Percentiles rank a stretch among this genome's conserved stretches.
Conservation (phyloP, 2,113 vertebrate genomes). For the Marcusenius ussheri region DNA sequence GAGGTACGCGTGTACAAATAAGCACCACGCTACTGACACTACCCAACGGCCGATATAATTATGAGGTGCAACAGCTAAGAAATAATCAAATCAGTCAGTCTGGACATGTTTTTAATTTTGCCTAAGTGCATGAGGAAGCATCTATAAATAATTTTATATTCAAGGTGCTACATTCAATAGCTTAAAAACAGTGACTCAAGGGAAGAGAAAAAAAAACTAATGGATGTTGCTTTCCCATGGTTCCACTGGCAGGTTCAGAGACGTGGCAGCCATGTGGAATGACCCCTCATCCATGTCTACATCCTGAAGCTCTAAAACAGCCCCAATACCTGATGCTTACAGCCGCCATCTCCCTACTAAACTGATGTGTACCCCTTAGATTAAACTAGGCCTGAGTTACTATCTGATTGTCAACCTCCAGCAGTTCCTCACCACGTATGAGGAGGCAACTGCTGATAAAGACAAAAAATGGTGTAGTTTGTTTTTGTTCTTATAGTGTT, state of each 20-base stretch:
- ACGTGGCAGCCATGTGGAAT: constrained; percentile 67
- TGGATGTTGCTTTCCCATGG: constrained; percentile 54
- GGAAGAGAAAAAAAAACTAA: constrained; percentile 39
- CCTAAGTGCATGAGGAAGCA: background rate
- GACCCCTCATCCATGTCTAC: constrained; percentile 64
- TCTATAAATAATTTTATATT: background rate
- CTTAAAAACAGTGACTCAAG: constrained; percentile 28
- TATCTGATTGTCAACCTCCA: constrained; percentile 31
- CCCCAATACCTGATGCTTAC: constrained; percentile 47
- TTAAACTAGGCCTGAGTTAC: constrained; percentile 25
- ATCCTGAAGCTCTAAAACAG: constrained; percentile 59
- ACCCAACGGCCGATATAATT: background rate
- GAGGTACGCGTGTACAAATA: background rate
- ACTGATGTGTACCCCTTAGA: constrained; percentile 34
- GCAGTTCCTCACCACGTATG: constrained; percentile 30
- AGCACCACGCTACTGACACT: background rate
- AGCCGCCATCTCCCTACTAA: constrained; percentile 39
- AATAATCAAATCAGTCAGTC: background rate
- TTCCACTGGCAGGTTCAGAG: constrained; percentile 62
- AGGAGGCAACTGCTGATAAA: constrained; percentile 42
- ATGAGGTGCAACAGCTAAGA: background rate
- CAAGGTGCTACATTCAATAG: background rate
- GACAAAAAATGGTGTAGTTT: constrained; percentile 39
- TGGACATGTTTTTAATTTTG: background rate
- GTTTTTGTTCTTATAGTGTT: constrained; percentile 44